These are phyloP conservation scores for Zosterops pallidus DNA, from an alignment of 2,113 vertebrate species.

Conservation along the genomic window DNA sequence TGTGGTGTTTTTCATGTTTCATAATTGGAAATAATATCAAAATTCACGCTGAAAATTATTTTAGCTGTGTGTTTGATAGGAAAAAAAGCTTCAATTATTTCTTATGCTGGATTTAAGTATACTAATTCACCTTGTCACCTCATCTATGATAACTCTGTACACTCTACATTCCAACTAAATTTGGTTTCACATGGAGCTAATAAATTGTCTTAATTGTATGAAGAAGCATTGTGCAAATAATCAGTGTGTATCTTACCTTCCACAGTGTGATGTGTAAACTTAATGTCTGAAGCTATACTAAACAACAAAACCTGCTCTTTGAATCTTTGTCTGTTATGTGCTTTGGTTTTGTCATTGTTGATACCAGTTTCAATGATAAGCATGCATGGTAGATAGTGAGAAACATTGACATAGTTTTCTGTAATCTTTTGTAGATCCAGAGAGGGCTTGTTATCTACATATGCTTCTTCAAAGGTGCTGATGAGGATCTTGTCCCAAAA, in stretches of 20 bases:
- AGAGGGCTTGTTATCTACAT: conserved; percentile 91
- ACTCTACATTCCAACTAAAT: not conserved
- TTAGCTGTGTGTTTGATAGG: not conserved
- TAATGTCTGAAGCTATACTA: not conserved
- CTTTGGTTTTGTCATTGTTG: not conserved
- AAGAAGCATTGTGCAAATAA: not conserved
- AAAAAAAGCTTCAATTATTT: not conserved
- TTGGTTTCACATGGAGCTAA: not conserved
- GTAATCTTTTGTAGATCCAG: conserved; percentile 77
- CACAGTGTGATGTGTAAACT: not conserved
- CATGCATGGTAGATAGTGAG: not conserved
- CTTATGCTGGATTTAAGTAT: not conserved
- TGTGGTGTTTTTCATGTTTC: not conserved
- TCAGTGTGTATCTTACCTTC: not conserved
- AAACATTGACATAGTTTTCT: not conserved
- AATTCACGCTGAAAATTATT: not conserved
- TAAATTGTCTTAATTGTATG: not conserved
- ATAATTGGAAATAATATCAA: not conserved
- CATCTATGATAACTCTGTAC: not conserved
- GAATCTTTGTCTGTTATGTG: not conserved
- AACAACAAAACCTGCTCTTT: not conserved
- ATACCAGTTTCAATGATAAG: not conserved
- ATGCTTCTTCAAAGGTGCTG: conserved; percentile 94
- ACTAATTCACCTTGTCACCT: not conserved
- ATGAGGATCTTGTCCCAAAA: conserved; percentile 85